Percentiles rank a stretch among this genome's conserved stretches.
Conservation (phyloP, 1,140 invertebrate genomes). For the Cydia strobilella region DNA sequence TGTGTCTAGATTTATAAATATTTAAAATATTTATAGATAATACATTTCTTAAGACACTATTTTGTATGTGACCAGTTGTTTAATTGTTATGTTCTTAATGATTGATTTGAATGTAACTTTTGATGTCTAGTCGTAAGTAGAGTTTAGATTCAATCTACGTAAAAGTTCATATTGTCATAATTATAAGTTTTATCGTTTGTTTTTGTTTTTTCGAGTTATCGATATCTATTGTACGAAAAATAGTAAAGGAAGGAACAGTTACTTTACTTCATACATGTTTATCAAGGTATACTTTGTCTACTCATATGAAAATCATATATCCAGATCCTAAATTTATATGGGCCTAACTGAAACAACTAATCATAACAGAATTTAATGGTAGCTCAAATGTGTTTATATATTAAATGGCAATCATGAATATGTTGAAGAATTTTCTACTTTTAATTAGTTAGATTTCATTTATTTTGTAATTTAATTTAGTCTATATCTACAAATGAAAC, state of each 20-base stretch:
- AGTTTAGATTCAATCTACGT: constrained; percentile 35
- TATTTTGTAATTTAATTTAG: background rate
- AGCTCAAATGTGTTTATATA: background rate
- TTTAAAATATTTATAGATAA: constrained; percentile 7
- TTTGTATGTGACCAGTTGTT: constrained; percentile 24
- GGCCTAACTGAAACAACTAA: constrained; percentile 6
- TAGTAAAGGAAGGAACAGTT: background rate
- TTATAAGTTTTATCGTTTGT: background rate
- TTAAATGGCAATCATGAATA: background rate
- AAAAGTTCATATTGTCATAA: background rate
- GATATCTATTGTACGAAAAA: background rate
- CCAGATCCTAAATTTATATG: background rate
- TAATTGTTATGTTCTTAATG: constrained; percentile 28
- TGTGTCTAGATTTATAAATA: constrained; percentile 32
- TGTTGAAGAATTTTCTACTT: background rate
- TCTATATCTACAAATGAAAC: background rate
- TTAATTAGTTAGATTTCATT: background rate
- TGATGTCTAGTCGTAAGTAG: constrained; percentile 43
- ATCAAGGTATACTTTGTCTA: background rate
- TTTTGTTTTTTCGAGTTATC: background rate
- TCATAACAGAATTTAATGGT: constrained; percentile 9
- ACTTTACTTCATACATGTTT: background rate
- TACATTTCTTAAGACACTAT: constrained; percentile 24
- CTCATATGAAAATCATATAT: background rate
- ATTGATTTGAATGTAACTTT: constrained; percentile 28